phyloP scores from a whole-genome alignment of 2,797 vertebrate genomes.

The Microtus agrestis region DNA sequence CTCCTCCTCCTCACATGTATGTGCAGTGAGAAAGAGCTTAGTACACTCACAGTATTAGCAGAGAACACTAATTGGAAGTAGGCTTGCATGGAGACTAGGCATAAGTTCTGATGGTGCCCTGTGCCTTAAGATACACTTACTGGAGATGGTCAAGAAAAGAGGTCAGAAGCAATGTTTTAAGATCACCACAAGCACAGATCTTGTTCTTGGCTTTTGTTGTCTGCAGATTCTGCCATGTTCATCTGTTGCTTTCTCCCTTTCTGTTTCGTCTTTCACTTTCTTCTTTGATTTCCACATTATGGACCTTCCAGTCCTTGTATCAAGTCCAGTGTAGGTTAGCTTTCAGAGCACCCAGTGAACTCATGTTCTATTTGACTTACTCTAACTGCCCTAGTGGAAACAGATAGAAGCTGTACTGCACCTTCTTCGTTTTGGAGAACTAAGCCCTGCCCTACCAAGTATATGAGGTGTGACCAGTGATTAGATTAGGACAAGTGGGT shows the following conservation, averaged over 20 bases:
- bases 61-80: background rate
- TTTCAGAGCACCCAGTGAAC: background rate
- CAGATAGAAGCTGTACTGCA: background rate
- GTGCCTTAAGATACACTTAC: background rate
- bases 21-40: background rate
- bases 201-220: background rate
- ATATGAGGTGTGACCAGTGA: background rate
- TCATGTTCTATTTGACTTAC: background rate
- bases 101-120: background rate
- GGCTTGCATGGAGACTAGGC: background rate
- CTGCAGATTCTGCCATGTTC: background rate
- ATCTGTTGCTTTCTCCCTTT: background rate
- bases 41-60: background rate
- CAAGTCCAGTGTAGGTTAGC: background rate
- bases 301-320: background rate
- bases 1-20: background rate
- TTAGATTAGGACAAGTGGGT: background rate
- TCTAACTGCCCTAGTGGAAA: background rate
- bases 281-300: background rate
- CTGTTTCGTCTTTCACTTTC: background rate
- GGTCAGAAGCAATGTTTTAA: background rate
- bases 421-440: background rate
- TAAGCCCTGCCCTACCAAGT: background rate
- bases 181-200: background rate
- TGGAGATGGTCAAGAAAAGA: background rate